Base-by-base conservation (phyloP, 2,797 vertebrate genomes). In the Gymnoscopelus microlampas region DNA sequence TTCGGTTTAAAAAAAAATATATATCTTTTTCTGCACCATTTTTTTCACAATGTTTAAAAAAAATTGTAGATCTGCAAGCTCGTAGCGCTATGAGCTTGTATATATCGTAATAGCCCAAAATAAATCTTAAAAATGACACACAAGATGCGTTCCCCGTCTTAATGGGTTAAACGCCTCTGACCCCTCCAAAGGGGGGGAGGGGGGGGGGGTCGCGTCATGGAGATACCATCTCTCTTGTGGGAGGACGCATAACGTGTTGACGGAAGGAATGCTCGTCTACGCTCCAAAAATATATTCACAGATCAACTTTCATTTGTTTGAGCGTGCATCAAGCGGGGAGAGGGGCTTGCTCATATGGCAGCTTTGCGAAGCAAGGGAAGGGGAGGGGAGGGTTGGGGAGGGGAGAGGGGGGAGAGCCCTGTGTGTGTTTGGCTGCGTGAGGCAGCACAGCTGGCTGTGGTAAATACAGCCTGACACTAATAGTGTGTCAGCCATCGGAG, bases 221-320 rank as follows among this genome's bases (percentile, higher is more conserved):
- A 47, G 77, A 84, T 84, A 82, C 77, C 72, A 73, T 74, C 66
- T 79, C 79, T 79, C 83, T 60, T 7, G 70, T 44, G 74, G 78
- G 76, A 69, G 70, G 73, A 86, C 85, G 62, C 77, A 19, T 53
- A 77, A 77, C 76, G 86, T 64, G 73, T 80, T 70, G 57, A 15
- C 13, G 14, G 23, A 74, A 81, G 73, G 84, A 90, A 87, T 86
- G 73, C 81, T 87, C 83, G 70, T 81, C 83, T 74, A 68, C 73
- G 14, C 73, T 84, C 85, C 87, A 83, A 86, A 89, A 85, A 91
- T 88, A 87, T 72, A 87, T 86, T 71, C 68, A 54, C 73, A 70
- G 80, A 83, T 89, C 85, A 69, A 51, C 83, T 88, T 86, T 85
- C 79, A 74, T 88, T 88, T 77, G 81, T 82, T 66, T 79, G 68